Conservation (phyloP, 2,888 invertebrate species). For the Drosophila fulvimacula region DNA sequence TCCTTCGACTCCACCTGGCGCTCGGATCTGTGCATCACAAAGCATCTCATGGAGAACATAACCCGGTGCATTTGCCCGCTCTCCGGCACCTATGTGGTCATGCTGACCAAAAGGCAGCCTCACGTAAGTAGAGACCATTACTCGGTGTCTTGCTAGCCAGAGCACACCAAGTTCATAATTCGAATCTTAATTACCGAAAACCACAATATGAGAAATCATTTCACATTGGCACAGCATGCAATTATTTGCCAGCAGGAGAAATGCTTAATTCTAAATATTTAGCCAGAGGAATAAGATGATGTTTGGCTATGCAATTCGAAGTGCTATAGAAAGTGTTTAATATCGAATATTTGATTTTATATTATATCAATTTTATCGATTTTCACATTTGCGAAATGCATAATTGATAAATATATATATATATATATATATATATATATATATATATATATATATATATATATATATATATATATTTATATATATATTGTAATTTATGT, state of each 20-base stretch:
- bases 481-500: no score
- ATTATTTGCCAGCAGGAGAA: not conserved
- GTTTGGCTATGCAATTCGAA: not conserved
- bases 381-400: no score
- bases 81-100: conserved; percentile 88
- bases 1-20: conserved; percentile 87
- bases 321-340: not conserved
- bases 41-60: conserved; percentile 85
- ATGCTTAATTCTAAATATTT: not conserved
- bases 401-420: no score
- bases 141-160: conserved; percentile 11
- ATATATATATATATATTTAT: no score
- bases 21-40: conserved; percentile 87
- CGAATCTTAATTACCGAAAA: not conserved
- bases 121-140: conserved; percentile 84
- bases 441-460: no score
- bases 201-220: not conserved
- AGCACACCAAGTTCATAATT: conserved; percentile 12
- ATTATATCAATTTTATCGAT: not conserved
- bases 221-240: not conserved
- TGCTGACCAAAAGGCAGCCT: conserved; percentile 86
- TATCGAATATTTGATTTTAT: not conserved
- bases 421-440: no score
- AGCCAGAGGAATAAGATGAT: not conserved
- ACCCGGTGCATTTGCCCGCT: conserved; percentile 88